A percentile compares a stretch with the other conserved stretches of the same genome.
Evolutionary conservation across 2,113 vertebrate species (phyloP).

Genomic region (Phalacrocorax brasilianus): DNA sequence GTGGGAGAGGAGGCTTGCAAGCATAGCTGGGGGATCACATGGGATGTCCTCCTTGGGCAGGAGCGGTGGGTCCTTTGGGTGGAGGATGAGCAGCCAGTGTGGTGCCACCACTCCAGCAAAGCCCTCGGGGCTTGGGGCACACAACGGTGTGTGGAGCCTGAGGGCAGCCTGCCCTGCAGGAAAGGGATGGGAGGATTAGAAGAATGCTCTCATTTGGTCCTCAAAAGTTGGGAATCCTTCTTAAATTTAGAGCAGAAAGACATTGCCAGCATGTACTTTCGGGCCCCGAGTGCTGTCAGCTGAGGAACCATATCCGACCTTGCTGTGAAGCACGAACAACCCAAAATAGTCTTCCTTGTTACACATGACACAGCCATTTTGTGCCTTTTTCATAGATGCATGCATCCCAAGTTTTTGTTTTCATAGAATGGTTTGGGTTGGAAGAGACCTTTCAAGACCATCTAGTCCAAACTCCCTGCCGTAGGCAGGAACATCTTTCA

Average conservation of each 20-base stretch:
- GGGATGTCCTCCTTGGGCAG: background rate
- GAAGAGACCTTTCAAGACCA: background rate
- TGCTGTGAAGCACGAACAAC: background rate
- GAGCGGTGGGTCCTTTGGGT: background rate
- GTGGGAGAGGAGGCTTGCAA: background rate
- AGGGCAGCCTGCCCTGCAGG: background rate
- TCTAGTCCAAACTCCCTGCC: background rate
- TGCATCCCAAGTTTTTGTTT: background rate
- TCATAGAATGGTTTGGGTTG: background rate
- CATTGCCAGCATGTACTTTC: background rate
- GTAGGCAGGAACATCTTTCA: background rate
- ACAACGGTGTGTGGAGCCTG: background rate
- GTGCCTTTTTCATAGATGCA: background rate
- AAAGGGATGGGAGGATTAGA: background rate
- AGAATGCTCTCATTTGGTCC: background rate
- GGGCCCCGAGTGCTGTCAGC: background rate
- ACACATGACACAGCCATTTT: rapidly evolving
- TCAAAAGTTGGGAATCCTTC: background rate
- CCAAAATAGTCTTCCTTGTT: background rate
- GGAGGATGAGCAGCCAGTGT: rapidly evolving
- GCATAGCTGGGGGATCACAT: background rate
- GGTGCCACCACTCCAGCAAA: rapidly evolving
- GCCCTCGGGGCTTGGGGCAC: rapidly evolving
- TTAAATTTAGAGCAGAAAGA: background rate
- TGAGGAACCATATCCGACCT: background rate